Evolutionary conservation across 1,140 invertebrate genomes (phyloP), one percentile per base, ranked within the genome.

Genomic region (Halesus radiatus): DNA sequence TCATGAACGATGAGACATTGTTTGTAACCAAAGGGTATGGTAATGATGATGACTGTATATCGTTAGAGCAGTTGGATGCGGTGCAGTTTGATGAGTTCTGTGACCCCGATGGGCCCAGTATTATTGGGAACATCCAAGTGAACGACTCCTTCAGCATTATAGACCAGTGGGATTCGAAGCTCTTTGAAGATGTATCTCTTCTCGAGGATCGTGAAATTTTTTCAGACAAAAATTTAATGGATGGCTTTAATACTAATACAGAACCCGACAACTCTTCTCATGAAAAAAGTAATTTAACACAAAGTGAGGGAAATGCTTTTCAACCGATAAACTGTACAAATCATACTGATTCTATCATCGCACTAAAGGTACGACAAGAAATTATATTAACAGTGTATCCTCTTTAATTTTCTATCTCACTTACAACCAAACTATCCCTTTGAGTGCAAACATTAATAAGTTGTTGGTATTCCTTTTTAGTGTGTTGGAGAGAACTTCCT

Each of bases 401-500:
- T 45, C 37, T 13, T 45, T 45, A 45, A 13, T 45, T 45, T 8
- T 45, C 13, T 56, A 56, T 18, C n/a, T 1, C 20, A 20, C 16
- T 18, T n/a, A 56, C 16, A 56, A 5, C 54, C 10, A 56, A 56
- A 56, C n/a, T 8, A 37, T 37, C 3, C 7, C 37, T 45, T 32
- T 32, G 5, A 29, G 37, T 45, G 37, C 10, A 45, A 45, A 45
- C 3, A 13, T 45, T 45, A 45, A 45, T 13, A 45, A 45, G 3
- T 13, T 32, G 6, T 32, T 45, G 0, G 13, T 45, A 45, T 45
- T 13, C 10, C 1, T 62, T 62, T 79, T 87, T 86, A 90, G 89
- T 87, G 86, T 81, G 85, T 89, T 52, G 88, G 88, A 20, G 87
- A 86, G 75, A 87, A 88, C 73, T 88, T 90, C 84, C 81, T 92